Base-by-base conservation (phyloP, 1,140 invertebrate species). In the Drosophila triauraria region DNA sequence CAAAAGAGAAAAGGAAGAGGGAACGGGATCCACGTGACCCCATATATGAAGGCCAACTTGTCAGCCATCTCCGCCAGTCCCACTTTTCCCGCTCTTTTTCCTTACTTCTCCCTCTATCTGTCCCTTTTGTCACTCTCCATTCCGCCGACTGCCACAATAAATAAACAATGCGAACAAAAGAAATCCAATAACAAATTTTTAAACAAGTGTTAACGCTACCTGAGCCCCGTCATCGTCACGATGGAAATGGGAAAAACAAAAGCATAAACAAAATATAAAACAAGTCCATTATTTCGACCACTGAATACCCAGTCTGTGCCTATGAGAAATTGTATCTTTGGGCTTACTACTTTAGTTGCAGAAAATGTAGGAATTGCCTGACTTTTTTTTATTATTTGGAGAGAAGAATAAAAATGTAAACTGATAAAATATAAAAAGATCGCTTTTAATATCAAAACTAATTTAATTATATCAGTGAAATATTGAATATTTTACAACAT, bases 141-240 rank as follows among this genome's bases (percentile, higher is more conserved):
- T 43, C 47, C 38, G 60, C 47, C 27, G 35, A 68, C 68, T 74
- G 70, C 70, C 79, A 69, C 67, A 61, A 56, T 79, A 84, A 78
- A 88, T 83, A 87, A 87, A 80, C 84, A 74, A 77, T 47, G 64
- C 63, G 70, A 75, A 59, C 74, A 77, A 85, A 88, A 85, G 82
- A 85, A 84, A 80, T 68, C 75, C 85, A 80, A 85, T 90, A 85
- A 79, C 78, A 88, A 84, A 91, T 88, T 88, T 88, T 88, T 90
- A 90, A 88, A 88, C 85, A 88, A 88, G 85, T 88, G 85, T 88
- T 90, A 88, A 88, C 70, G 75, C 78, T 80, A 88, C 85, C 85
- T 90, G 81, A 88, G 75, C 75, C 67, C 35, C 63, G 68, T 67
- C 51, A 61, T 47, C 71, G 62, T 67, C 75, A 48, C 51, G 40